Evolutionary conservation across 2,797 vertebrate species (phyloP).

Genomic region (Leptoclinus maculatus): DNA sequence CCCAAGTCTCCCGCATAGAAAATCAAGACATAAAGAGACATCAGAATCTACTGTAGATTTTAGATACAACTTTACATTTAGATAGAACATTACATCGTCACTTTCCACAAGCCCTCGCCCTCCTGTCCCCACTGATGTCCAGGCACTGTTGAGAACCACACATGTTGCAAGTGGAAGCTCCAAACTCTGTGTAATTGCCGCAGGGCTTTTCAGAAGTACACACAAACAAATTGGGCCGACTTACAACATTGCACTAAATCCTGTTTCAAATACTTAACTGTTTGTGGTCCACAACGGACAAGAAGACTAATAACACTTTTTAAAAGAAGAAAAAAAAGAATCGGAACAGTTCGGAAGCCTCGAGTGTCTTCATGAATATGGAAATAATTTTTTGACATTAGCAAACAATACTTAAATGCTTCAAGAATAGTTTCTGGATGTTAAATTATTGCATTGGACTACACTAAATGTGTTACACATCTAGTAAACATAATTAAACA

Average conservation of each 20-base stretch:
- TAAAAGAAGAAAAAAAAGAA: background rate
- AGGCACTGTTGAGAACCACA: slow-evolving; percentile 19
- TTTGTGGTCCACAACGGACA: slow-evolving; percentile 30
- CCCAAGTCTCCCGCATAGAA: background rate
- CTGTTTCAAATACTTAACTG: slow-evolving; percentile 49
- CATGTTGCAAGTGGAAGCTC: slow-evolving; percentile 17
- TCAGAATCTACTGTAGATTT: background rate
- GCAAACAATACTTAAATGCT: background rate
- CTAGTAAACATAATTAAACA: slow-evolving; percentile 27
- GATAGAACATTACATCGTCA: background rate
- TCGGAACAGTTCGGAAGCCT: background rate
- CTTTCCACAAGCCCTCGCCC: background rate
- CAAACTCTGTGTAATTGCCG: slow-evolving; percentile 26
- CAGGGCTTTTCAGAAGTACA: slow-evolving; percentile 55
- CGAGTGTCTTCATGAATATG: background rate
- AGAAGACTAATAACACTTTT: background rate
- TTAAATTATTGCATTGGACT: background rate
- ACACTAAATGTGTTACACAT: slow-evolving; percentile 27
- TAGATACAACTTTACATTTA: background rate
- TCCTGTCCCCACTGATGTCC: slow-evolving; percentile 8
- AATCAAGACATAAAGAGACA: background rate
- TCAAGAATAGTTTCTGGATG: slow-evolving; percentile 5
- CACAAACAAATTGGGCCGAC: slow-evolving; percentile 69
- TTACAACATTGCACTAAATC: slow-evolving; percentile 60
- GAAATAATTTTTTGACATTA: background rate